Conservation (phyloP, 2,797 vertebrate genomes). For the Trachops cirrhosus region DNA sequence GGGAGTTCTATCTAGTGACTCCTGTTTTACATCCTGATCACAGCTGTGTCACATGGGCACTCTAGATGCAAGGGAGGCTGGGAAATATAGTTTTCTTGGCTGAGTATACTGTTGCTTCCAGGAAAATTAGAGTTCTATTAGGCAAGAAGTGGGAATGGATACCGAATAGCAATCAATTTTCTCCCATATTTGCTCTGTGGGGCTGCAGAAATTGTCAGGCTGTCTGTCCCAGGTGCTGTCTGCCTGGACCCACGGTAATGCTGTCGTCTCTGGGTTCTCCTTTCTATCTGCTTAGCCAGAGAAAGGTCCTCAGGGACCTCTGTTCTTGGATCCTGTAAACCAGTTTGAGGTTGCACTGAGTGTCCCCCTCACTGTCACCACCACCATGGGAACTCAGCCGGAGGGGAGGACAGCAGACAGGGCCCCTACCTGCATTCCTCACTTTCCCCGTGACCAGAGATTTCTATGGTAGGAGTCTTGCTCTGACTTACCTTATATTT, state of each 20-base stretch:
- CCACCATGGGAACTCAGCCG: too few species aligned
- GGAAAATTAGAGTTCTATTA: not conserved
- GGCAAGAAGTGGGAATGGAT: not conserved
- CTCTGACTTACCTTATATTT: not conserved
- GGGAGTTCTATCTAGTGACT: not conserved
- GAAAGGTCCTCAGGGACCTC: not conserved
- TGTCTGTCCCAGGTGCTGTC: not conserved
- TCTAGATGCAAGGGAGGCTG: not conserved
- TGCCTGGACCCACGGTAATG: not conserved
- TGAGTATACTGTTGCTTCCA: not conserved
- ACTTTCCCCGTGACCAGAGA: not conserved
- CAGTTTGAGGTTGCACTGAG: not conserved
- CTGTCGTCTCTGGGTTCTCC: not conserved
- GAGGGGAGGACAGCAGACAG: not conserved
- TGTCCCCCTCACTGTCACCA: not conserved
- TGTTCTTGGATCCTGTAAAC: not conserved
- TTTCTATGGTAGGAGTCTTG: not conserved
- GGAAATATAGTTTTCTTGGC: not conserved
- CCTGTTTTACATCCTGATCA: not conserved
- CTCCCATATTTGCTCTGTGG: not conserved
- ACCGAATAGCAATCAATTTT: not conserved
- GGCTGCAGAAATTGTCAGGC: not conserved
- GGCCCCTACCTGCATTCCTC: not conserved
- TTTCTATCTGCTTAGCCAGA: not conserved
- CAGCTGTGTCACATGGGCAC: not conserved